A percentile compares a stretch with the other conserved stretches of the same genome.
These are phyloP conservation scores for Oreochromis niloticus DNA, from an alignment of 2,113 vertebrate genomes.

Conservation along the genomic window DNA sequence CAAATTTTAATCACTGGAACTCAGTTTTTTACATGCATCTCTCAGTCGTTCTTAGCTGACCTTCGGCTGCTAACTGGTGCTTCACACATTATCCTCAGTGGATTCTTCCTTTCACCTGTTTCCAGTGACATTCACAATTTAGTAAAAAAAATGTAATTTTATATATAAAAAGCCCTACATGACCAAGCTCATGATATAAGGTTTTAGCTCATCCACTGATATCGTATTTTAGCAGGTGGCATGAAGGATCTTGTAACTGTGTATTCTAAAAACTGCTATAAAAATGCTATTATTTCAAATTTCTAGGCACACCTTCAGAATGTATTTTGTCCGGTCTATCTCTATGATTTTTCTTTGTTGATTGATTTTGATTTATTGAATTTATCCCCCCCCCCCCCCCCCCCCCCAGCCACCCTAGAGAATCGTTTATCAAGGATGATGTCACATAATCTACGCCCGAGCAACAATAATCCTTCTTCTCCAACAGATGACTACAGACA, in stretches of 20 bases:
- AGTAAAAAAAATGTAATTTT: background rate
- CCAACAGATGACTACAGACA: constrained; percentile 70
- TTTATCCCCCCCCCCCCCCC: constrained; percentile 28
- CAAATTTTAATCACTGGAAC: background rate
- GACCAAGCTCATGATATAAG: background rate
- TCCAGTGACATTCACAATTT: background rate
- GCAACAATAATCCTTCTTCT: constrained; percentile 14
- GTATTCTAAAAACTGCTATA: background rate
- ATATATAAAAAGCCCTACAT: background rate
- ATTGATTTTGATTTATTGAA: background rate
- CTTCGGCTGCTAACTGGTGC: background rate
- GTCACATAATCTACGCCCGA: background rate
- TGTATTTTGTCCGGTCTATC: background rate
- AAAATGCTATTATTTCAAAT: background rate
- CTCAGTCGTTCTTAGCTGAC: background rate
- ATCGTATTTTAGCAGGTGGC: background rate
- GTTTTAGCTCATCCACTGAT: background rate
- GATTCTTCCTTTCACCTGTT: background rate
- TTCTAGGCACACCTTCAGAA: background rate
- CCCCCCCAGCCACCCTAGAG: constrained; percentile 60
- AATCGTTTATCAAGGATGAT: constrained; percentile 51
- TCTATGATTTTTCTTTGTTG: background rate
- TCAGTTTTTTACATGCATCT: background rate
- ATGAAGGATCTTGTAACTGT: background rate
- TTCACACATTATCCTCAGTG: background rate